A percentile compares a stretch with the other conserved stretches of the same genome.
Conservation (phyloP, 2,797 vertebrate species). For the Notamacropus eugenii region DNA sequence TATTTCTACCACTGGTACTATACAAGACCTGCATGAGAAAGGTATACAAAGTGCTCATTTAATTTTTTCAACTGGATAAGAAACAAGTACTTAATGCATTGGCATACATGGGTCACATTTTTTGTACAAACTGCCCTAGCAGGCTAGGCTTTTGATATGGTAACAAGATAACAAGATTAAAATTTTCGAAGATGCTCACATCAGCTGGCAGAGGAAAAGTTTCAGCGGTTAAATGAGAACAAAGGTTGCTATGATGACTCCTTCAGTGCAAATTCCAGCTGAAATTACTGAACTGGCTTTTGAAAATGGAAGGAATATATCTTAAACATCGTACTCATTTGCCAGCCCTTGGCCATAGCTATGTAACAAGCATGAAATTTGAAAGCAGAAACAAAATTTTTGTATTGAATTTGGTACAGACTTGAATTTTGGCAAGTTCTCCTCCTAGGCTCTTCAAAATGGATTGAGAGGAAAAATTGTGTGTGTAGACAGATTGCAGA, state of each 20-base stretch:
- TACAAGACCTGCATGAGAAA: neutral
- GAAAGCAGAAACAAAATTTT: neutral
- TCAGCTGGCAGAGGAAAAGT: neutral
- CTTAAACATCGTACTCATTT: neutral
- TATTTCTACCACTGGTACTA: neutral
- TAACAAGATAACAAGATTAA: neutral
- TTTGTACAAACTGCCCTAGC: neutral
- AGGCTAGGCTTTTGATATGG: neutral
- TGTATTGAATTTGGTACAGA: neutral
- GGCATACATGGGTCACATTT: neutral
- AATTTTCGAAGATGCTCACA: neutral
- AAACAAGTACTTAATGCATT: neutral
- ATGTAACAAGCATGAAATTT: neutral
- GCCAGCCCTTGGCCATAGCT: neutral
- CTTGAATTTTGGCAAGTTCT: neutral
- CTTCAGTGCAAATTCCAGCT: neutral
- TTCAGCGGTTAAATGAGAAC: neutral
- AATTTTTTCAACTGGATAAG: neutral
- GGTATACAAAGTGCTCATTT: neutral
- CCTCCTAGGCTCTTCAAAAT: neutral
- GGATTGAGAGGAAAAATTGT: neutral
- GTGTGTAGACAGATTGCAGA: neutral
- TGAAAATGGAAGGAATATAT: neutral
- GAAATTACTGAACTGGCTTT: neutral
- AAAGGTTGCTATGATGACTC: neutral